Evolutionary conservation across 2,113 vertebrate species (phyloP).

Genomic region (Pterophyllum scalare): DNA sequence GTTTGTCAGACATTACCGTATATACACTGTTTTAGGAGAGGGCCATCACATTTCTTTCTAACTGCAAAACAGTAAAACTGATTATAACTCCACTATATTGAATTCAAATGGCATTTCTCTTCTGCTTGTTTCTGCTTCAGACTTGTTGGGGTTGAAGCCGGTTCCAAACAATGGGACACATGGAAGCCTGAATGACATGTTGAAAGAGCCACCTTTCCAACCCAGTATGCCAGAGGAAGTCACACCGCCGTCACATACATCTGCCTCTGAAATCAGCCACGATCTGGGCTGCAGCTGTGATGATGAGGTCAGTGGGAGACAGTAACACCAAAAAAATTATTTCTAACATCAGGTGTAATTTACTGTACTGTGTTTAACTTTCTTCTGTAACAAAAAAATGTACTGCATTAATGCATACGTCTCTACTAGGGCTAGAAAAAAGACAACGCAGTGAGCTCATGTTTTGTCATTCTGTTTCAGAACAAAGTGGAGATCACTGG

Average conservation of each 20-base stretch:
- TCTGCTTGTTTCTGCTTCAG: slow-evolving; percentile 66
- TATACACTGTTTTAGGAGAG: no score
- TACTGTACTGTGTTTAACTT: background rate
- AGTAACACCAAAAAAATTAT: no score
- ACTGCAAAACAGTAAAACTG: background rate
- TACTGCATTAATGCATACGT: background rate
- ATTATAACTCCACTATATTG: background rate
- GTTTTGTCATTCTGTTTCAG: slow-evolving; percentile 72
- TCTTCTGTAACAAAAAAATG: background rate
- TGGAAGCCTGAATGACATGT: slow-evolving; percentile 91
- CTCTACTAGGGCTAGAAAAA: background rate
- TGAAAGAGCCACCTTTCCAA: slow-evolving; percentile 83
- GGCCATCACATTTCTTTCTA: no score
- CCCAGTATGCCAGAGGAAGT: slow-evolving; percentile 91
- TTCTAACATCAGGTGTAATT: background rate
- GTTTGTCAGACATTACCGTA: no score
- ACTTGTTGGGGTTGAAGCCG: slow-evolving; percentile 91
- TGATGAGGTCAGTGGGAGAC: slow-evolving; percentile 83
- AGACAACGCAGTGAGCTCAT: no score
- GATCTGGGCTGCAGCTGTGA: slow-evolving; percentile 94
- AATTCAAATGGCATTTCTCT: background rate
- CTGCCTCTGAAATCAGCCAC: slow-evolving; percentile 68
- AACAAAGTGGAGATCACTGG: slow-evolving; percentile 89
- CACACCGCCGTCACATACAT: slow-evolving; percentile 81
- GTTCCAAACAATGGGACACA: slow-evolving; percentile 96